Conservation (phyloP, 1,140 invertebrate genomes). For the Solenopsis invicta region DNA sequence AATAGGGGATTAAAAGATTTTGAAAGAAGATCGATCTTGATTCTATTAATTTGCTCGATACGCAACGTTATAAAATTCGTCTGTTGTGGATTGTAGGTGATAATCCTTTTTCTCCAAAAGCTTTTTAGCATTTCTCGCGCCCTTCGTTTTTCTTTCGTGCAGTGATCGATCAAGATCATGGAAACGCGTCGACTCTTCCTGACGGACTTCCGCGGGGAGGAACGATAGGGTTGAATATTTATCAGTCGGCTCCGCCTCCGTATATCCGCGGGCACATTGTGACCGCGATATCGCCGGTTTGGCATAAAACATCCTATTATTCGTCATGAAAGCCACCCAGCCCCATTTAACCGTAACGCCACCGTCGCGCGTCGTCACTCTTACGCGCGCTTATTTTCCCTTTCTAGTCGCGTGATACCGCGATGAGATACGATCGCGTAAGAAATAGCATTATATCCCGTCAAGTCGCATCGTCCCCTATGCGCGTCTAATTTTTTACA, state of each 20-base stretch:
- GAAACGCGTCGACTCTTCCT: slow-evolving; percentile 45
- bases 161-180: slow-evolving; percentile 70
- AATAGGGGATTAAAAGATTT: neutral
- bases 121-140: slow-evolving; percentile 21
- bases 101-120: slow-evolving; percentile 32
- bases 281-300: slow-evolving; percentile 60
- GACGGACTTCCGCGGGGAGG: slow-evolving; percentile 32
- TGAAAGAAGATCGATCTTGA: slow-evolving; percentile 53
- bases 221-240: slow-evolving; percentile 75
- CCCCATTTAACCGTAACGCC: slow-evolving; percentile 48
- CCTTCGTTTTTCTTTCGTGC: slow-evolving; percentile 8
- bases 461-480: neutral
- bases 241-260: slow-evolving; percentile 54
- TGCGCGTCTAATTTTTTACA: slow-evolving; percentile 56
- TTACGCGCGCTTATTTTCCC: slow-evolving; percentile 23
- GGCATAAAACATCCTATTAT: slow-evolving; percentile 75
- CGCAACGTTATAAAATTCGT: slow-evolving; percentile 22
- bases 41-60: slow-evolving; percentile 1
- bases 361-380: slow-evolving; percentile 17
- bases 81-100: slow-evolving; percentile 42
- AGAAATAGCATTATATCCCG: slow-evolving; percentile 21
- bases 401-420: slow-evolving; percentile 22
- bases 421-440: slow-evolving; percentile 43
- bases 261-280: slow-evolving; percentile 48
- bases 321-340: slow-evolving; percentile 60